Evolutionary conservation across 1,140 invertebrate genomes (phyloP), one percentile per base, ranked within the genome.

Genomic region (Protaetia brevitarsis): DNA sequence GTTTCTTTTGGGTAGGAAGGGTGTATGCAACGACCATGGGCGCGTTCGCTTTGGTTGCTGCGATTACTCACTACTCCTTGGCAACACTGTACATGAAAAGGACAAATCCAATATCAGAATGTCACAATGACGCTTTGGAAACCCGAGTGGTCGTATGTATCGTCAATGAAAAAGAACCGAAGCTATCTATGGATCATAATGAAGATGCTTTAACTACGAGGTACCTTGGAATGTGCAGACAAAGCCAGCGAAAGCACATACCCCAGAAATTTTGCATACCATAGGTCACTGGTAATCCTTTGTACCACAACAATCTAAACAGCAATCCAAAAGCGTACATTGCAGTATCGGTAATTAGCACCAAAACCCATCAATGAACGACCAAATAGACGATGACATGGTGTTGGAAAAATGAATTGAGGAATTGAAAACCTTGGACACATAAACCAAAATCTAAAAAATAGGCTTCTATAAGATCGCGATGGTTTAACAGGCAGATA

Each of bases 281-380:
- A 76, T 68, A 69, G 37, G 75, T 77, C 10, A 77, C 75, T 16
- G 77, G 76, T 57, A 73, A 73, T 69, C 77, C 77, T n/a, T 41
- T 74, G 5, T 70, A 71, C 67, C 64, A 65, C 26, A 30, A 29
- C 6, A 66, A 66, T 7, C 26, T 73, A 21, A 72, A 73, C 51
- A 76, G 75, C 59, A 76, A 70, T 58, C 73, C 74, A 3, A 77
- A 74, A 64, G 77, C 77, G 10, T 79, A 79, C 63, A 77, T 79
- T 21, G 76, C 77, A 11, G 76, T 79, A 19, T 78, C 76, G 1
- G 74, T 77, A 3, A 76, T n/a, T 79, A 59, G 76, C 76, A 31
- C 75, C 76, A 23, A 77, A 77, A 69, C 59, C 70, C 8, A 37
- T 65, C 23, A 19, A 67, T 21, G 27, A 28, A 6, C 26, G 56